Percentiles rank a stretch among this genome's conserved stretches.
phyloP scores from a whole-genome alignment of 2,113 vertebrate genomes.

The Oceanites oceanicus region DNA sequence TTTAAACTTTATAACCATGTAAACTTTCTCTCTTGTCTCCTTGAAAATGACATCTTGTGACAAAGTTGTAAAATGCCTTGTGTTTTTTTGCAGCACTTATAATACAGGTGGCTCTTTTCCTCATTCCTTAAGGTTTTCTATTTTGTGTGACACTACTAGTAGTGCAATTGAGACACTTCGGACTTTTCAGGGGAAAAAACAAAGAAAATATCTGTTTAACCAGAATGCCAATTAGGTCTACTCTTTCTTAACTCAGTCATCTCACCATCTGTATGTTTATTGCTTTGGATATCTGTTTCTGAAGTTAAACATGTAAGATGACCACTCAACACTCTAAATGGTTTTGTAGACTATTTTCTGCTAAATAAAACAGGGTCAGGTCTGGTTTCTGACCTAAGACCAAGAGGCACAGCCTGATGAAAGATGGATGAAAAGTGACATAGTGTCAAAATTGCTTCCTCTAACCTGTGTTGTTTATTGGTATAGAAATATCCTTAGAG shows the following conservation, averaged over 20 bases:
- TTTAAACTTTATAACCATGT: not conserved
- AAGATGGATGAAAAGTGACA: not conserved
- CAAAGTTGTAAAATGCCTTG: not conserved
- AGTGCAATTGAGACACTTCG: not conserved
- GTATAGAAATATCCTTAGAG: not conserved
- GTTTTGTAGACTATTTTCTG: not conserved
- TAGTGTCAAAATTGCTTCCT: not conserved
- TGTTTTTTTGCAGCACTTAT: not conserved
- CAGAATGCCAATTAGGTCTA: not conserved
- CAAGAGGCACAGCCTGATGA: not conserved
- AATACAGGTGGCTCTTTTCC: not conserved
- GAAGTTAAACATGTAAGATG: not conserved
- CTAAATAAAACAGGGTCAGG: not conserved
- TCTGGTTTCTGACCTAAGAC: not conserved
- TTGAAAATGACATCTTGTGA: not conserved
- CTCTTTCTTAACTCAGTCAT: not conserved
- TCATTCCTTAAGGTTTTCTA: not conserved
- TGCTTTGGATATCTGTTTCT: not conserved
- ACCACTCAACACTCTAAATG: not conserved
- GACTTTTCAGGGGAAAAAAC: fast-evolving
- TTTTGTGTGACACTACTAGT: not conserved
- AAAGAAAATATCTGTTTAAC: not conserved
- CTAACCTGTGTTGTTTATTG: not conserved
- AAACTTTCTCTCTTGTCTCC: not conserved
- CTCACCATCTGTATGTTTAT: not conserved